Conservation (phyloP, 2,113 vertebrate species). For the Corythornis cristatus region DNA sequence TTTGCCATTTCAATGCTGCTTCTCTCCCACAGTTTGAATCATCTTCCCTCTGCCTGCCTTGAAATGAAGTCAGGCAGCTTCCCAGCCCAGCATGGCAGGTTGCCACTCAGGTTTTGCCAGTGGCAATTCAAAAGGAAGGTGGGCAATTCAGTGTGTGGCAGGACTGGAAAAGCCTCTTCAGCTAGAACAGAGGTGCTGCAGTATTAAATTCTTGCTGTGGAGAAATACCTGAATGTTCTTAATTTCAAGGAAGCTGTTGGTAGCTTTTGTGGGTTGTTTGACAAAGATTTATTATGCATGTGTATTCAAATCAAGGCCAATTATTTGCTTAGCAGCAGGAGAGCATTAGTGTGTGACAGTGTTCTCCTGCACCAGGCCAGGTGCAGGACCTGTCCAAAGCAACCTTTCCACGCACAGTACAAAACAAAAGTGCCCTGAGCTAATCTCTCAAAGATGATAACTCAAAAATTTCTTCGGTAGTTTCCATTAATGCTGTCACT, state of each 20-base stretch:
- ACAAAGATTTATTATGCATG: background rate
- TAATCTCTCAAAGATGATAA: background rate
- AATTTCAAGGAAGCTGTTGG: background rate
- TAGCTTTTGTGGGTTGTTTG: background rate
- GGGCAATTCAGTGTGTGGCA: background rate
- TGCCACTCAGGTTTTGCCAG: background rate
- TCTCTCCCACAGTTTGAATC: background rate
- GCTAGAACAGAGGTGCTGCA: background rate
- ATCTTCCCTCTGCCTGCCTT: background rate
- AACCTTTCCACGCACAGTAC: background rate
- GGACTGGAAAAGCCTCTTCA: background rate
- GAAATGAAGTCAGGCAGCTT: background rate
- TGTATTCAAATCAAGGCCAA: constrained; percentile 23
- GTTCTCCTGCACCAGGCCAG: background rate
- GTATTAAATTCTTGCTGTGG: background rate
- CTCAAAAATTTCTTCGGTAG: background rate
- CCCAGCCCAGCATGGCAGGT: background rate
- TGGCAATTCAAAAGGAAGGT: background rate
- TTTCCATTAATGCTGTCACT: background rate
- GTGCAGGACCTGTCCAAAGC: background rate
- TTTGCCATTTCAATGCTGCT: background rate
- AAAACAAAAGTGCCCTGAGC: background rate
- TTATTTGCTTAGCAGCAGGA: constrained; percentile 48
- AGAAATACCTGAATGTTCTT: background rate
- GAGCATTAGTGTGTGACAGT: background rate